Evolutionary conservation across 2,113 vertebrate genomes (phyloP).

Genomic region (Pangasianodon gigas): DNA sequence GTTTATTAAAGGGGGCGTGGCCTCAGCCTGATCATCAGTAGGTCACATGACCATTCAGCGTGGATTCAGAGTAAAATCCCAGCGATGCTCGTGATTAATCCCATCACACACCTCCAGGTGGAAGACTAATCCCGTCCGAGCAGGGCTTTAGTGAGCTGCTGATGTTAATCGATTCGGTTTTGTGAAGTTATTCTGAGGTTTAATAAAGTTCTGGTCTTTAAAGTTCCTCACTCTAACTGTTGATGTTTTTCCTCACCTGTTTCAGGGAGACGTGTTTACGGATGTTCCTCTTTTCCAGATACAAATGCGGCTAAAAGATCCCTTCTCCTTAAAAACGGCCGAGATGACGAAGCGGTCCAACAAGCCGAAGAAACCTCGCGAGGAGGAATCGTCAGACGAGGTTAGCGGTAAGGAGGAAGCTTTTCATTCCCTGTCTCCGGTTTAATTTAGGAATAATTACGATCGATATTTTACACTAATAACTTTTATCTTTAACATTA

Average conservation of each 20-base stretch:
- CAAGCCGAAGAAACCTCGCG: constrained; percentile 81
- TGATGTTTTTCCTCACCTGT: background rate
- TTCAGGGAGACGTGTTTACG: constrained; percentile 22
- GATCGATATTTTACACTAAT: background rate
- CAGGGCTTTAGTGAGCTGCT: background rate
- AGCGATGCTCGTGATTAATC: background rate
- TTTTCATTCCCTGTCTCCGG: background rate
- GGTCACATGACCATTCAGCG: background rate
- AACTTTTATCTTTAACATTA: too few species aligned
- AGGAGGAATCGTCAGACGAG: constrained; percentile 97
- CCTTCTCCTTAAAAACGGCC: constrained; percentile 79
- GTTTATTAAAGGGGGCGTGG: background rate
- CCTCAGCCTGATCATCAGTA: background rate
- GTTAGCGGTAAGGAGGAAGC: constrained; percentile 79
- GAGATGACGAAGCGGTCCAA: constrained; percentile 90
- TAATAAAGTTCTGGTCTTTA: background rate
- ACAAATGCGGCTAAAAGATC: constrained; percentile 97
- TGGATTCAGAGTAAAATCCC: background rate
- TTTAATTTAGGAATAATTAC: background rate
- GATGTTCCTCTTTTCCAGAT: constrained; percentile 64
- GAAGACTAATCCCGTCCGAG: background rate
- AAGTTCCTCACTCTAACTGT: background rate
- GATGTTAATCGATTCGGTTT: too few species aligned
- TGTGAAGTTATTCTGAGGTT: background rate
- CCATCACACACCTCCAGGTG: background rate